phyloP scores from a whole-genome alignment of 2,113 vertebrate genomes.

The Takifugu flavidus region DNA sequence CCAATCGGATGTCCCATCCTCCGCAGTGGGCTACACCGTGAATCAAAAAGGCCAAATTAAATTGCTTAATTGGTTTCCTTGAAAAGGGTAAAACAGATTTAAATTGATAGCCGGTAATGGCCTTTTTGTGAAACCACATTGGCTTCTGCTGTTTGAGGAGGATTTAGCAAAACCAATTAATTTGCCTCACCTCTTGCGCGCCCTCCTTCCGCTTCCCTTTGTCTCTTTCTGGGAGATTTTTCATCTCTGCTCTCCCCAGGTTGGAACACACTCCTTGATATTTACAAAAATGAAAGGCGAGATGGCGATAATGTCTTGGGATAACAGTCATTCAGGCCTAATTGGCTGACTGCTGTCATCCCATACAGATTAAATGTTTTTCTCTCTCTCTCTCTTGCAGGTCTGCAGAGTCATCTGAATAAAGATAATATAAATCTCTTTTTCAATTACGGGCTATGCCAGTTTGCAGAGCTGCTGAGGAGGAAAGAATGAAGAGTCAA shows the following conservation, averaged over 20 bases:
- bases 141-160: constrained; percentile 69
- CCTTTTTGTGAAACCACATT: constrained; percentile 68
- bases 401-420: constrained; percentile 20
- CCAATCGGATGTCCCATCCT: constrained; percentile 56
- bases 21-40: constrained; percentile 56
- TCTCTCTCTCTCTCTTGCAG: not conserved
- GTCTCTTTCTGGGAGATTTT: constrained; percentile 52
- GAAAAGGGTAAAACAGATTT: constrained; percentile 75
- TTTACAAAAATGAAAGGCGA: constrained; percentile 34
- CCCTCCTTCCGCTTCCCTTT: constrained; percentile 51
- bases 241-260: constrained; percentile 41
- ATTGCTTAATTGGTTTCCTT: constrained; percentile 77
- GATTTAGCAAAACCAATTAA: constrained; percentile 78
- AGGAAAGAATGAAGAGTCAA: constrained; percentile 46
- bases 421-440: constrained; percentile 51
- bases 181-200: constrained; percentile 59
- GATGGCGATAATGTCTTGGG: constrained; percentile 37
- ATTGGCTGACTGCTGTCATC: constrained; percentile 45
- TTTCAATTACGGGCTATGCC: constrained; percentile 38
- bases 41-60: constrained; percentile 74
- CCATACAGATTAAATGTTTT: constrained; percentile 22
- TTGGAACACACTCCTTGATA: constrained; percentile 37
- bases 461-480: constrained; percentile 26
- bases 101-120: constrained; percentile 77
- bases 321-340: constrained; percentile 52